Conservation (phyloP, 2,888 invertebrate genomes). For the Tenthredo scrophulariae region DNA sequence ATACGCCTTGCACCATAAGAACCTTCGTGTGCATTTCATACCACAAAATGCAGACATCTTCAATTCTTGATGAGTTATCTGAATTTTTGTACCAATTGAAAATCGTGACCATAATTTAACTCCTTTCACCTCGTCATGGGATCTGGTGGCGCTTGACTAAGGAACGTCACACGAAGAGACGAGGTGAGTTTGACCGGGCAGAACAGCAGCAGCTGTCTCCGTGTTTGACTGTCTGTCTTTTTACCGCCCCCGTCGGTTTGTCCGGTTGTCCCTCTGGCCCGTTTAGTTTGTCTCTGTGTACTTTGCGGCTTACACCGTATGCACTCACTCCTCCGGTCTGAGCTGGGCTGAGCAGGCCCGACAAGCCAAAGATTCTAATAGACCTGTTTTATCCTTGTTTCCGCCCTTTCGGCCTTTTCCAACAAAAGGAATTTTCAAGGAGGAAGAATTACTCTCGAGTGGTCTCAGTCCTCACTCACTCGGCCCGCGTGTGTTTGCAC, state of each 20-base stretch:
- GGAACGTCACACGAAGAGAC: not conserved
- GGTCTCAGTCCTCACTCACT: slow-evolving; percentile 13
- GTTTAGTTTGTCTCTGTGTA: slow-evolving; percentile 61
- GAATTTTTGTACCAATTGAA: not conserved
- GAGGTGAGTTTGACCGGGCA: not conserved
- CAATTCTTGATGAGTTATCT: not conserved
- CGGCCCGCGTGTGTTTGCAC: slow-evolving; percentile 59
- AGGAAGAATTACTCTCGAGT: slow-evolving; percentile 59
- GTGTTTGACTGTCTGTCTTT: slow-evolving; percentile 45
- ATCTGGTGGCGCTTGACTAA: slow-evolving; percentile 11
- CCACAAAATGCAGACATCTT: not conserved
- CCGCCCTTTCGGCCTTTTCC: slow-evolving; percentile 61
- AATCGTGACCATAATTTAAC: not conserved
- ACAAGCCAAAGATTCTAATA: slow-evolving; percentile 62
- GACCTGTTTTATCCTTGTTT: slow-evolving; percentile 65
- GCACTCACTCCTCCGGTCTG: not conserved
- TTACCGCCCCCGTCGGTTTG: slow-evolving; percentile 54
- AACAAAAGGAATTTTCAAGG: slow-evolving; percentile 60
- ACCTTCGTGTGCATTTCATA: not conserved
- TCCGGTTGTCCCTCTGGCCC: slow-evolving; percentile 65
- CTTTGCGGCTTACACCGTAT: slow-evolving; percentile 48
- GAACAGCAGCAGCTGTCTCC: slow-evolving; percentile 47
- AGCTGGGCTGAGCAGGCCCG: not conserved
- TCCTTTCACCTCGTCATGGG: not conserved
- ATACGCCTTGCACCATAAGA: not conserved